Conservation (phyloP, 2,888 invertebrate species). For the Lapara coniferarum region DNA sequence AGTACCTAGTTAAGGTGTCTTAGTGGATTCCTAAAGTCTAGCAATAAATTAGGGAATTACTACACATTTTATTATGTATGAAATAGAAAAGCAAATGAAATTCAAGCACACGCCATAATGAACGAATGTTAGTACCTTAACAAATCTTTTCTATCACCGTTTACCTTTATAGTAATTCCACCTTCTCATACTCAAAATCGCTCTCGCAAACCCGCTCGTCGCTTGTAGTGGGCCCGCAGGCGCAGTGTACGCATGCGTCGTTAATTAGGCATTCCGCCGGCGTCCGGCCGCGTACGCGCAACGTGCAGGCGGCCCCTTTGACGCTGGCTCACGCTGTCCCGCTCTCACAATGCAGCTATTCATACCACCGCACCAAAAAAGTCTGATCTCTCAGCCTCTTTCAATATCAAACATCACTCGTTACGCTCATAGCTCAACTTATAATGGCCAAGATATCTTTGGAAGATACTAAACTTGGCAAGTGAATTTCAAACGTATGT, state of each 20-base stretch:
- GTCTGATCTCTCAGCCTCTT: constrained; percentile 53
- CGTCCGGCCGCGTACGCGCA: constrained; percentile 79
- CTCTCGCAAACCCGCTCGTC: constrained; percentile 16
- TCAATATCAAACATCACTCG: constrained; percentile 70
- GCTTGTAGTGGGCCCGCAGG: constrained; percentile 36
- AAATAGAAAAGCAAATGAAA: too few relatives aligned
- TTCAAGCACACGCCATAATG: too few relatives aligned
- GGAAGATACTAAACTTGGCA: constrained; percentile 44
- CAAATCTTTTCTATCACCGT: too few relatives aligned
- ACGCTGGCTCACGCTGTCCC: constrained; percentile 63
- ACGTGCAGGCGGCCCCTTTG: constrained; percentile 75
- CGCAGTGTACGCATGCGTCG: constrained; percentile 78
- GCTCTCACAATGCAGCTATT: constrained; percentile 79
- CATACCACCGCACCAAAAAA: constrained; percentile 54
- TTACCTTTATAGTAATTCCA: not conserved
- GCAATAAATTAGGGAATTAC: too few relatives aligned
- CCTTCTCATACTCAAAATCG: not conserved
- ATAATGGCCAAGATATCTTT: constrained; percentile 52
- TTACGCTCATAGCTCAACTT: constrained; percentile 49
- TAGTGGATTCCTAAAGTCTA: too few relatives aligned
- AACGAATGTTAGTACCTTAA: too few relatives aligned
- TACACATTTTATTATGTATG: too few relatives aligned
- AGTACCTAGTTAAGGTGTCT: too few relatives aligned
- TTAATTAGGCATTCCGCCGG: constrained; percentile 81
- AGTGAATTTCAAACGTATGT: constrained; percentile 37